Evolutionary conservation across 2,888 invertebrate species (phyloP).

Genomic region (Lasioglossum zephyrum): DNA sequence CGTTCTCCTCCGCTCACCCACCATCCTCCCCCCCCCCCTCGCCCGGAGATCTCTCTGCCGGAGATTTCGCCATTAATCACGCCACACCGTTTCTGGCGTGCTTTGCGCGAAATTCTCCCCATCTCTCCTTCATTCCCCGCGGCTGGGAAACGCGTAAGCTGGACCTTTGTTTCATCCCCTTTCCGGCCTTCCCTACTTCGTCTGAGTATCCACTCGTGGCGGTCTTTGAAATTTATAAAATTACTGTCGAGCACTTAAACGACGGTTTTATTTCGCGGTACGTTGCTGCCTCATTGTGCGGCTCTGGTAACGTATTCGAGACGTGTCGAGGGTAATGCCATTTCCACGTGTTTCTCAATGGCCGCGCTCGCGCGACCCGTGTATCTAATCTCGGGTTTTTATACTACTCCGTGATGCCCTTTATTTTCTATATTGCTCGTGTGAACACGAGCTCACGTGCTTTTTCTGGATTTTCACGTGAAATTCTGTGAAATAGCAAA

Average conservation of each 20-base stretch:
- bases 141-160: constrained; percentile 22
- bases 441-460: background rate
- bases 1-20: background rate
- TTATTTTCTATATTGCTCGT: background rate
- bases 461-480: too few species aligned
- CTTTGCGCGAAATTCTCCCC: constrained; percentile 8
- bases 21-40: background rate
- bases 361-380: background rate
- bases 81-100: constrained; percentile 1
- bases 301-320: constrained; percentile 1
- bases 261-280: constrained; percentile 24
- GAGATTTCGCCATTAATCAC: constrained; percentile 45
- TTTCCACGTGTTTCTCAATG: background rate
- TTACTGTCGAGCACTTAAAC: constrained; percentile 39
- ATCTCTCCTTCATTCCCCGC: background rate
- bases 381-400: background rate
- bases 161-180: constrained; percentile 25
- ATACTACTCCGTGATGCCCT: background rate
- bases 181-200: constrained; percentile 3
- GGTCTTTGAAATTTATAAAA: constrained; percentile 33
- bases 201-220: constrained; percentile 10
- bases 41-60: background rate
- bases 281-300: background rate
- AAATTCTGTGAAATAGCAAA: too few species aligned
- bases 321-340: background rate